Conservation (phyloP, 2,797 vertebrate species). For the Neopelma chrysocephalum region DNA sequence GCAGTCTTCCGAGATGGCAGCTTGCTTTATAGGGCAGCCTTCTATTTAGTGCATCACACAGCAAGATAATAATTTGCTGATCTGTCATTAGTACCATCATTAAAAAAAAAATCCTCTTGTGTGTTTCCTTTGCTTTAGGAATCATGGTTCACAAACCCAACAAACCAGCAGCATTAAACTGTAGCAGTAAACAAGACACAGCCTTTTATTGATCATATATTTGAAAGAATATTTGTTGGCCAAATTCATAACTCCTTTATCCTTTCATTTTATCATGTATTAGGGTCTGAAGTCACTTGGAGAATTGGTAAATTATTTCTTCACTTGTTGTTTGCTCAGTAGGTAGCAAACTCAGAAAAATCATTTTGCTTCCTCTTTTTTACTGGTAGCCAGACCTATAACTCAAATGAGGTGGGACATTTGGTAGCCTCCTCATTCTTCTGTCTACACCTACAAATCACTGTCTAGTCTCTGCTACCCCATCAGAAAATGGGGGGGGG, state of each 20-base stretch:
- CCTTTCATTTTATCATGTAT: not conserved
- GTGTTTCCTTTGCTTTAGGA: slow-evolving; percentile 5
- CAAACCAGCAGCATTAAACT: not conserved
- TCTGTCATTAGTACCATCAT: slow-evolving; percentile 47
- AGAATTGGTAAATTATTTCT: not conserved
- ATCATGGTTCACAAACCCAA: not conserved
- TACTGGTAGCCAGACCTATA: not conserved
- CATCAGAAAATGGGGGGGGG: fast-evolving
- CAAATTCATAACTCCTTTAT: not conserved
- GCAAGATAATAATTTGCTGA: slow-evolving; percentile 51
- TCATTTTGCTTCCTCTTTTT: not conserved
- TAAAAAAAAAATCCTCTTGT: not conserved
- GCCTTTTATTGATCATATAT: not conserved
- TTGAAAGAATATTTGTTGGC: slow-evolving; percentile 1
- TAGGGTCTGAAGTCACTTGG: not conserved
- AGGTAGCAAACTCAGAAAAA: not conserved
- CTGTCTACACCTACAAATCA: not conserved
- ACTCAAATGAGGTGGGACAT: not conserved
- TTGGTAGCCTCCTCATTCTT: not conserved
- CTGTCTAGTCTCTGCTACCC: not conserved
- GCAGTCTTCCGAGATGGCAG: slow-evolving; percentile 65
- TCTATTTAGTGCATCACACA: slow-evolving; percentile 51
- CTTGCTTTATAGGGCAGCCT: slow-evolving; percentile 60
- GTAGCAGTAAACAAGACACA: not conserved
- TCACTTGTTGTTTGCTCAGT: not conserved